Percentiles rank a stretch among this genome's conserved stretches.
phyloP scores from a whole-genome alignment of 2,113 vertebrate species.

The Hypomesus transpacificus region DNA sequence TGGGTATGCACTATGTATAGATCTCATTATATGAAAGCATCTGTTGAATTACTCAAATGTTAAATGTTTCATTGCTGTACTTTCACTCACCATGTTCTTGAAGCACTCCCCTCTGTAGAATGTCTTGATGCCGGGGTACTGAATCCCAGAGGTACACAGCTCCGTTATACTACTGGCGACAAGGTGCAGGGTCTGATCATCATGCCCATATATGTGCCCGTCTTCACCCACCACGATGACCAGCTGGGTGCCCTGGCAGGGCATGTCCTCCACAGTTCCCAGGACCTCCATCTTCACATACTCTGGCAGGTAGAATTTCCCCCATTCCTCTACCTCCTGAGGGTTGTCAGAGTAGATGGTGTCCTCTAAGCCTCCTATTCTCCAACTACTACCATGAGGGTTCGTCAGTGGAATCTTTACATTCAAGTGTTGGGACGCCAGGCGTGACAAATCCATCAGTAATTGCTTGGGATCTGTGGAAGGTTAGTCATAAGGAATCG shows the following conservation, averaged over 20 bases:
- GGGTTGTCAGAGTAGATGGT: slow-evolving; percentile 21
- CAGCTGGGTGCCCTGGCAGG: slow-evolving; percentile 19
- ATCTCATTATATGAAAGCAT: not conserved
- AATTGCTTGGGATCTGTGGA: no score
- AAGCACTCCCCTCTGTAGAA: slow-evolving; percentile 44
- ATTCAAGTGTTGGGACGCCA: no score
- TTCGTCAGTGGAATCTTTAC: no score
- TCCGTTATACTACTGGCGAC: slow-evolving; percentile 6
- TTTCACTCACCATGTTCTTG: slow-evolving; percentile 36
- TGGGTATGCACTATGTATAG: not conserved
- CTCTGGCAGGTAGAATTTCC: slow-evolving; percentile 34
- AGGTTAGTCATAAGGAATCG: no score
- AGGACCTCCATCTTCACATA: slow-evolving; percentile 35
- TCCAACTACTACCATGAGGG: not conserved
- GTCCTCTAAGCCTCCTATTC: not conserved
- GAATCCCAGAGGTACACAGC: accelerated
- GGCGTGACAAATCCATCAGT: no score
- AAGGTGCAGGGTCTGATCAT: slow-evolving; percentile 42
- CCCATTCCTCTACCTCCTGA: slow-evolving; percentile 12
- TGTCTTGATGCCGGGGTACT: slow-evolving; percentile 27
- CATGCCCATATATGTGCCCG: slow-evolving; percentile 26
- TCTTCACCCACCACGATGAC: slow-evolving; percentile 49
- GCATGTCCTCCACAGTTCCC: slow-evolving; percentile 24
- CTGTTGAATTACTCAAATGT: not conserved
- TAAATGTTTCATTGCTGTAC: not conserved